Evolutionary conservation across 2,797 vertebrate genomes (phyloP).

Genomic region (Sylvilagus floridanus): DNA sequence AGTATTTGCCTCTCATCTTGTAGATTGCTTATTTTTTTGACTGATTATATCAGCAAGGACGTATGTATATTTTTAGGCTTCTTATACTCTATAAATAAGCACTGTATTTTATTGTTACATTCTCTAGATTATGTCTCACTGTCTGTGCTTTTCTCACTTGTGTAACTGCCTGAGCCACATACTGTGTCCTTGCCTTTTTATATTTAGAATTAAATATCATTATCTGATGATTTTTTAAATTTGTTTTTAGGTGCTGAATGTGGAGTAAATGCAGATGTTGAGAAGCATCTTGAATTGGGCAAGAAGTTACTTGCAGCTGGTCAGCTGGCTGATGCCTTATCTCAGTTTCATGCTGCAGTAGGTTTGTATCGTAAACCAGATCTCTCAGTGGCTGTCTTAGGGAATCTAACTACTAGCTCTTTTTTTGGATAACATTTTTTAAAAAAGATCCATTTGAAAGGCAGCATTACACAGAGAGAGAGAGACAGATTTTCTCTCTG

Average conservation of each 20-base stretch:
- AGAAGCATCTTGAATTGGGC: constrained; percentile 98
- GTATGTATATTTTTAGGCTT: background rate
- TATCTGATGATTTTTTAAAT: constrained; percentile 56
- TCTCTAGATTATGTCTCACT: background rate
- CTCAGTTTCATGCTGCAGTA: constrained; percentile 97
- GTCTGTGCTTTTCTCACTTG: constrained; percentile 46
- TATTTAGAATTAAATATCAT: constrained; percentile 33
- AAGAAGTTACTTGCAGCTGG: constrained; percentile 98
- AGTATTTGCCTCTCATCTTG: background rate
- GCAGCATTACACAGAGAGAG: too few species aligned
- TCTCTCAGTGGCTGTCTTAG: background rate
- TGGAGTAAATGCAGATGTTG: constrained; percentile 94
- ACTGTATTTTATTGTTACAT: background rate
- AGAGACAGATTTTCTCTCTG: too few species aligned
- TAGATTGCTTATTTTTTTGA: constrained; percentile 25
- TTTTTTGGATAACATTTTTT: constrained; percentile 7
- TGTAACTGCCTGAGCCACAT: background rate
- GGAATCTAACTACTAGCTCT: background rate
- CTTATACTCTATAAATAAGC: background rate
- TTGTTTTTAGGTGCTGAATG: constrained; percentile 92
- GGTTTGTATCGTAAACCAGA: constrained; percentile 88
- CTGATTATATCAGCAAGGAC: background rate
- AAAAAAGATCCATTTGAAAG: too few species aligned
- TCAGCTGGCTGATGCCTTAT: constrained; percentile 97
- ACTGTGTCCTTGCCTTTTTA: background rate